phyloP scores from a whole-genome alignment of 2,888 invertebrate species.

The Standfussiana lucernea region DNA sequence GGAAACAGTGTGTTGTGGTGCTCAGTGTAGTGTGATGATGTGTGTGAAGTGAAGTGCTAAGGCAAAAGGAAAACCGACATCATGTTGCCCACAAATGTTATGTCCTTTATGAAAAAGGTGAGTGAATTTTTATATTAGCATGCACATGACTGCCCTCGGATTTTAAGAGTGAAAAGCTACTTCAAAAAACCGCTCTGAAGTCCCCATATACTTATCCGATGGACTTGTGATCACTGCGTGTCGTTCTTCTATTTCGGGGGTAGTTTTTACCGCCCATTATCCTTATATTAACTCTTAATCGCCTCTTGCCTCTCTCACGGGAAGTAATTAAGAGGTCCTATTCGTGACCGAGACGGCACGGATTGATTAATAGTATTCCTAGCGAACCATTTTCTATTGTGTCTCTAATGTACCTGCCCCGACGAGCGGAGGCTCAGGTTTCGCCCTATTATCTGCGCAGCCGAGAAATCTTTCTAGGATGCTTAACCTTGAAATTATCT shows the following conservation, averaged over 20 bases:
- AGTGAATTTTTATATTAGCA: slow-evolving; percentile 78
- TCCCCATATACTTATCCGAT: neutral
- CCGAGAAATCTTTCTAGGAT: slow-evolving; percentile 39
- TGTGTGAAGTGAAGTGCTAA: slow-evolving; percentile 75
- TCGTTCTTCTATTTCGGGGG: neutral
- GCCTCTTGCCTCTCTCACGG: slow-evolving; percentile 35
- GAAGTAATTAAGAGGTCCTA: slow-evolving; percentile 49
- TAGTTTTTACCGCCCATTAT: slow-evolving; percentile 41
- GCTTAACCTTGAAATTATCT: slow-evolving; percentile 11
- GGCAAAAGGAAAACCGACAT: slow-evolving; percentile 81
- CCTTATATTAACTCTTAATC: slow-evolving; percentile 47
- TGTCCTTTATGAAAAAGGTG: slow-evolving; percentile 98
- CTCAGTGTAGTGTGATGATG: slow-evolving; percentile 77
- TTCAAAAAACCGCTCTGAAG: neutral
- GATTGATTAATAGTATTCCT: slow-evolving; percentile 66
- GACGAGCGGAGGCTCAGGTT: slow-evolving; percentile 22
- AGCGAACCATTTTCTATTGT: slow-evolving; percentile 52
- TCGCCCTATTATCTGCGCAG: slow-evolving; percentile 29
- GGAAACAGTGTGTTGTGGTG: slow-evolving; percentile 62
- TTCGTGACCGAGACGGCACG: slow-evolving; percentile 45
- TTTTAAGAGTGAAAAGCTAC: neutral
- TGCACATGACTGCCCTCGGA: neutral
- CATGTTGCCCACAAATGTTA: slow-evolving; percentile 97
- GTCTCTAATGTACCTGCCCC: slow-evolving; percentile 43
- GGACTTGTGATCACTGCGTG: slow-evolving; percentile 3